These are phyloP conservation scores for Acrossocheilus fasciatus DNA, from an alignment of 2,797 vertebrate genomes.

Conservation along the genomic window DNA sequence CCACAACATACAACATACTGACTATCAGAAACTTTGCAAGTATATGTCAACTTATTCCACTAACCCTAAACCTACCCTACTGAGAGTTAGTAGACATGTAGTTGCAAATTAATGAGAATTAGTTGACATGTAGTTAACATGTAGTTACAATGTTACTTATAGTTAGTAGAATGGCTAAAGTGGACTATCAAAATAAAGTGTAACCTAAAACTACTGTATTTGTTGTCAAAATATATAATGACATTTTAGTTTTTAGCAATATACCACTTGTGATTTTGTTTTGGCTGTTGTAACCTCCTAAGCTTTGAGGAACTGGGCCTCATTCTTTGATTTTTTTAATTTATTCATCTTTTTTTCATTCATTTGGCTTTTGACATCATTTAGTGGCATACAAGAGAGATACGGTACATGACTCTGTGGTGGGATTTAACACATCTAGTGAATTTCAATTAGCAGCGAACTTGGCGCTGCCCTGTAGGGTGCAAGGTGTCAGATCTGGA, in stretches of 20 bases:
- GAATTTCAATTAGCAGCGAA: not conserved
- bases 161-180: too few species aligned
- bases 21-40: too few species aligned
- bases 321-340: not conserved
- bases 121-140: too few species aligned
- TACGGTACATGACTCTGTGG: not conserved
- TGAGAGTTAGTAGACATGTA: too few species aligned
- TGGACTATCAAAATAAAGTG: too few species aligned
- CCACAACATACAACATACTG: too few species aligned
- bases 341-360: not conserved
- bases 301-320: not conserved
- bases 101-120: too few species aligned
- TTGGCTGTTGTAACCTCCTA: not conserved
- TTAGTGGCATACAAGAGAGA: not conserved
- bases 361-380: conserved; percentile 7
- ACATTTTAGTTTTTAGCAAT: not conserved
- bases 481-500: not conserved
- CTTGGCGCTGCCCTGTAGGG: not conserved
- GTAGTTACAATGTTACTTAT: too few species aligned
- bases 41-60: too few species aligned
- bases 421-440: not conserved
- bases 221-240: not conserved
- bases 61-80: too few species aligned
- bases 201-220: not conserved
- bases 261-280: not conserved